Evolutionary conservation across 2,888 invertebrate genomes (phyloP), one percentile per base, ranked within the genome.

Genomic region (Xestoiulus laeticollis): DNA sequence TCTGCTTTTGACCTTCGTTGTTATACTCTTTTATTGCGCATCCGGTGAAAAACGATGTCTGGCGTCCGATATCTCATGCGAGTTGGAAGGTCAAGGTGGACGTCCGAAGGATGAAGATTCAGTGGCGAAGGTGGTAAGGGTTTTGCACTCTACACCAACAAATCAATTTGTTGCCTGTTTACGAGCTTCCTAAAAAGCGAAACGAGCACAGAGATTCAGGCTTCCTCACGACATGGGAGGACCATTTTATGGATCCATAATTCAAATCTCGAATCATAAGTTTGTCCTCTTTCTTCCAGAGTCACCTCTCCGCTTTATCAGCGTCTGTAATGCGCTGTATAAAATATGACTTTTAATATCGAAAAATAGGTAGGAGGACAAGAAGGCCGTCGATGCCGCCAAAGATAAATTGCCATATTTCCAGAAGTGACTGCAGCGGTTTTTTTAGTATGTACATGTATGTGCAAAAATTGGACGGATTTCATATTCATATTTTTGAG

Each of bases 41-140:
- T 59, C 59, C 59, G 59, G n/a, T n/a, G 59, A 59, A 59, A 59
- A 59, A 59, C 59, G 59, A 59, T n/a, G n/a, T 19, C n/a, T 59
- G 59, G n/a, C 59, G 59, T 59, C 59, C 59, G n/a, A 59, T 59
- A 59, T 59, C 59, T 59, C 59, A 48, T 48, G 59, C 3, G 19
- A 12, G 19, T 6, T 59, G 19, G 19, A 59, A n/a, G 59, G 59
- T 59, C 59, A 59, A 59, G 19, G 59, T 59, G 59, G 59, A 59
- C 59, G 59, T 59, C 19, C 59, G 19, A n/a, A 19, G 16, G 5
- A 14, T 19, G 19, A n/a, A 59, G 59, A 59, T 59, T 59, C 19
- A 59, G 19, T 59, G 59, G 59, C 59, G 59, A n/a, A 59, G 59
- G 59, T 59, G 59, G 59, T 19, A 59, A 59, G 59, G 59, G n/a